Conservation (phyloP, 2,113 vertebrate species). For the Heterochromis multidens region DNA sequence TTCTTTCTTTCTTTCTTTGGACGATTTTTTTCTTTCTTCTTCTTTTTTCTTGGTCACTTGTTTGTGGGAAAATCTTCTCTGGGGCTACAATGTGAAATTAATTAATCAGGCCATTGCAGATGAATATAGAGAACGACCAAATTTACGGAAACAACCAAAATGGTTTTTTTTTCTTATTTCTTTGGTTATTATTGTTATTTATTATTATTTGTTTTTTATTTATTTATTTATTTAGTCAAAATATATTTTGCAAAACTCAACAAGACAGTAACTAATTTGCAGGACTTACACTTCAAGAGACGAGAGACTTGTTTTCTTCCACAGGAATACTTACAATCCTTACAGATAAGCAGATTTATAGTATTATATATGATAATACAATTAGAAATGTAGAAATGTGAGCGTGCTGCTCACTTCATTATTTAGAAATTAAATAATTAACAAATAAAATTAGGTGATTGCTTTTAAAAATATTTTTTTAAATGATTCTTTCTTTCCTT, state of each 20-base stretch:
- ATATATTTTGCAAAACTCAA: background rate
- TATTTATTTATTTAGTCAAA: background rate
- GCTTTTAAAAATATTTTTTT: background rate
- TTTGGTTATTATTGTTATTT: background rate
- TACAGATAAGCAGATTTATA: background rate
- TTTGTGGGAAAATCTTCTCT: constrained; percentile 81
- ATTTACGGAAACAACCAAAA: constrained; percentile 1
- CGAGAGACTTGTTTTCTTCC: background rate
- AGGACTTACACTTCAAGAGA: background rate
- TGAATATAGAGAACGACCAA: constrained; percentile 36
- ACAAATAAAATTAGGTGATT: background rate
- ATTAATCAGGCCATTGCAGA: constrained; percentile 73
- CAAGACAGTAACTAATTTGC: background rate
- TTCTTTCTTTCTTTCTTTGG: constrained; percentile 78
- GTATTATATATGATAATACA: background rate
- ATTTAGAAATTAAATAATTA: background rate
- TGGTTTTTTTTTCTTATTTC: background rate
- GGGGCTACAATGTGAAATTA: constrained; percentile 80
- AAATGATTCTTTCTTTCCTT: background rate
- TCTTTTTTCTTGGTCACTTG: constrained; percentile 63
- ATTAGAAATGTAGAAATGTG: background rate
- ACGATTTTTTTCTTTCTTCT: constrained; percentile 54
- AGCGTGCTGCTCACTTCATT: background rate
- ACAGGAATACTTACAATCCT: background rate
- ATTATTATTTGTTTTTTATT: background rate